Base-by-base conservation (phyloP, 2,888 invertebrate genomes). In the Cryptops parisi region DNA sequence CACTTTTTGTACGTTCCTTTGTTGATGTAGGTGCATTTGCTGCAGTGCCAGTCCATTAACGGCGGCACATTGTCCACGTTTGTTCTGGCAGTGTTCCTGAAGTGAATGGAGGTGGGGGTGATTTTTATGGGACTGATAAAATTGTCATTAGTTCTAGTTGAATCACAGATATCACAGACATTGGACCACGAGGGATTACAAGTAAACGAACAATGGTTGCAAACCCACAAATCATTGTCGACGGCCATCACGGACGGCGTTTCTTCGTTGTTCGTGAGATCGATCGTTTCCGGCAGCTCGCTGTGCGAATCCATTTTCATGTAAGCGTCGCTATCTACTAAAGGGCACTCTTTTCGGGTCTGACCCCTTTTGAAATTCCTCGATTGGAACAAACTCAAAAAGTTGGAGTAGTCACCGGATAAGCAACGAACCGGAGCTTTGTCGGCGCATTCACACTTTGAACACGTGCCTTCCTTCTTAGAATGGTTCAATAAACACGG, bases 21-120 rank as follows among this genome's bases (percentile, higher is more conserved):
- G 70, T 93, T 93, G 23, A 87, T 77, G 54, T 90, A 72, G 1
- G 91, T 91, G 66, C 93, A 93, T 61, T 87, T 84, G 58, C 78
- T 77, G 67, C 91, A 93, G 15, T 84, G 78, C 91, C 91, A 93
- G 25, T 60, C 81, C 81, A 60, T 83, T 83, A 48, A 82, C 82
- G 53, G 82, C 65, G 55, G 78, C 80, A 63, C 79, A 17, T 25
- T 46, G 15, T 25, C 46, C 24, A 17, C 46, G 6, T 19, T 5
- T 5, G 41, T 23, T 38, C 33, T 50, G 6, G 26, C 33, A 3
- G 38, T 21, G 5, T 21, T 38, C 19, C 23, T 50, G 19, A 50
- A 50, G 9, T 25, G 50, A 3, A 50, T 41, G 12, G 40, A 21
- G 19, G 12, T 22, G 24, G 39, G n/a, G 59, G 83, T 81, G 21